phyloP scores from a whole-genome alignment of 2,797 vertebrate species.

The Pterois miles region DNA sequence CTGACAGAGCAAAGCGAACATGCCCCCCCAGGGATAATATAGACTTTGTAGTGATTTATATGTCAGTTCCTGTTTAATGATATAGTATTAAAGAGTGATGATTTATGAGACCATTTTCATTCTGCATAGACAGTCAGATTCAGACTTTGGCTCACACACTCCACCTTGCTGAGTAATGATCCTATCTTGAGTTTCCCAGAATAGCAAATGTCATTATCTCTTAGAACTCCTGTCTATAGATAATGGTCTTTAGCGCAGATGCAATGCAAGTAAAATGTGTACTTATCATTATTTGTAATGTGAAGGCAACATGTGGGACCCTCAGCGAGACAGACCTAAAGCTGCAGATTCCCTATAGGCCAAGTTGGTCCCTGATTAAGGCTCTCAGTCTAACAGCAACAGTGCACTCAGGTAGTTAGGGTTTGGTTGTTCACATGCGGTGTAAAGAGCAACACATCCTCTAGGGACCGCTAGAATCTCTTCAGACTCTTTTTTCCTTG shows the following conservation, averaged over 20 bases:
- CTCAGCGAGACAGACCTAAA: not conserved
- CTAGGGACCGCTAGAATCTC: not conserved
- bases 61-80: slow-evolving; percentile 71
- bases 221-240: not conserved
- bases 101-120: slow-evolving; percentile 69
- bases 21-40: slow-evolving; percentile 62
- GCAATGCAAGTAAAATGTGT: not conserved
- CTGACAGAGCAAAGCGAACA: slow-evolving; percentile 59
- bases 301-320: not conserved
- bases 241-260: not conserved
- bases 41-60: slow-evolving; percentile 63
- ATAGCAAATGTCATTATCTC: slow-evolving; percentile 7
- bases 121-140: slow-evolving; percentile 50
- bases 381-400: not conserved
- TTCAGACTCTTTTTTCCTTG: not conserved
- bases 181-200: slow-evolving; percentile 35
- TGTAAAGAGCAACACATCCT: not conserved
- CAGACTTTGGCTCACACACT: slow-evolving; percentile 37
- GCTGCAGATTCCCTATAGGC: not conserved
- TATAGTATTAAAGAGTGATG: slow-evolving; percentile 67
- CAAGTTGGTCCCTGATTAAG: not conserved
- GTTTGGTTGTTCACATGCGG: not conserved
- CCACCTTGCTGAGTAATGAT: slow-evolving; percentile 44
- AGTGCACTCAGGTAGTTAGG: not conserved
- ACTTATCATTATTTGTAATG: not conserved